phyloP scores from a whole-genome alignment of 2,888 invertebrate species.

The Deilephila elpenor region DNA sequence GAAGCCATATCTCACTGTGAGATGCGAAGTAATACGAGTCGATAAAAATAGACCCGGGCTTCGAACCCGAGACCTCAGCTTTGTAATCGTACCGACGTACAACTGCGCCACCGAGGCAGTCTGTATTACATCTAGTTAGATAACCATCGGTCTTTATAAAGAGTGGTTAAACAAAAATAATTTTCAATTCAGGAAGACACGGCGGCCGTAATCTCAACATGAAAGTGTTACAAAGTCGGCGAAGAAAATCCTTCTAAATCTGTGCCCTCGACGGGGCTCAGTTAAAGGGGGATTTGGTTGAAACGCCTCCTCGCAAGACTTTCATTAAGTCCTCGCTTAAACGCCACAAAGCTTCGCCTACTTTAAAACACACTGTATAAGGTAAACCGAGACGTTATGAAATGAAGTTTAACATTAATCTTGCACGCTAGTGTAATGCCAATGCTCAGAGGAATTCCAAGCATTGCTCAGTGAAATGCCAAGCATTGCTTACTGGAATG shows the following conservation, averaged over 20 bases:
- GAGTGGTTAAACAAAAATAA: constrained; percentile 37
- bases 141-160: constrained; percentile 27
- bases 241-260: constrained; percentile 64
- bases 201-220: constrained; percentile 50
- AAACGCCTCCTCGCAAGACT: constrained; percentile 60
- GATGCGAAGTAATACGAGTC: too few species aligned
- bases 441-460: too few species aligned
- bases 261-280: constrained; percentile 51
- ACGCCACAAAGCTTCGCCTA: constrained; percentile 34
- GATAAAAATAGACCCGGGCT: too few species aligned
- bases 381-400: constrained; percentile 27
- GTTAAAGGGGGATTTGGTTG: constrained; percentile 58
- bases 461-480: too few species aligned
- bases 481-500: too few species aligned
- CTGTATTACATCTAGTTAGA: not conserved
- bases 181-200: constrained; percentile 46
- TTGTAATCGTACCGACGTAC: too few species aligned
- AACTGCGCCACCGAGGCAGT: too few species aligned
- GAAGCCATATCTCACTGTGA: too few species aligned
- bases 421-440: not conserved
- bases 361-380: constrained; percentile 32
- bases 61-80: too few species aligned
- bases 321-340: constrained; percentile 72
- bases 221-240: constrained; percentile 62
- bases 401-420: constrained; percentile 26